These are phyloP conservation scores for Himalopsyche anomala DNA, from an alignment of 2,888 invertebrate species.

Conservation along the genomic window DNA sequence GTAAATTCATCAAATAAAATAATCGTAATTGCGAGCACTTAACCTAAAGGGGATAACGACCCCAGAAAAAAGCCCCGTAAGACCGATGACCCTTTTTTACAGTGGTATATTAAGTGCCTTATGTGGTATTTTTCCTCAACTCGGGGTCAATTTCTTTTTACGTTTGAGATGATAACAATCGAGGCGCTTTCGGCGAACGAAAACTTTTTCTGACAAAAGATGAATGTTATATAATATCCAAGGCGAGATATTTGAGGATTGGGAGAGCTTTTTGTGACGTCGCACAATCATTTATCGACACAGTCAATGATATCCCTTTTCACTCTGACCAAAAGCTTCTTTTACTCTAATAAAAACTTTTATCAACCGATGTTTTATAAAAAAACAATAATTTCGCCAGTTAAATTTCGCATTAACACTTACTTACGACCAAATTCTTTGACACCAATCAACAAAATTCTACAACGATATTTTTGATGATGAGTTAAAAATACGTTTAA, in stretches of 20 bases:
- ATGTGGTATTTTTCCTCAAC: slow-evolving; percentile 32
- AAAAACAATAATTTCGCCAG: too few relatives aligned
- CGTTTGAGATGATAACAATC: slow-evolving; percentile 27
- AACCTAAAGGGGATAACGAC: slow-evolving; percentile 32
- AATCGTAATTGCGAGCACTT: slow-evolving; percentile 15
- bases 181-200: neutral
- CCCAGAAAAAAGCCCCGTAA: slow-evolving; percentile 1
- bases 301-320: neutral
- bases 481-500: too few relatives aligned
- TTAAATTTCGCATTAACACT: too few relatives aligned
- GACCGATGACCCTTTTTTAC: slow-evolving; percentile 40
- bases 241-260: slow-evolving; percentile 17
- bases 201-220: slow-evolving; percentile 21
- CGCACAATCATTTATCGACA: slow-evolving; percentile 25
- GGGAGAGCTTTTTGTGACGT: neutral
- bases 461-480: too few relatives aligned
- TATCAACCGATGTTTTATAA: too few relatives aligned
- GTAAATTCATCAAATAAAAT: slow-evolving; percentile 28
- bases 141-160: slow-evolving; percentile 27
- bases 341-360: too few relatives aligned
- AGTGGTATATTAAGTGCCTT: slow-evolving; percentile 35
- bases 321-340: too few relatives aligned
- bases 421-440: too few relatives aligned
- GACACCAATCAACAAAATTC: too few relatives aligned
- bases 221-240: slow-evolving; percentile 5